Base-by-base conservation (phyloP, 2,888 invertebrate genomes). In the Sinotaia quadrata region DNA sequence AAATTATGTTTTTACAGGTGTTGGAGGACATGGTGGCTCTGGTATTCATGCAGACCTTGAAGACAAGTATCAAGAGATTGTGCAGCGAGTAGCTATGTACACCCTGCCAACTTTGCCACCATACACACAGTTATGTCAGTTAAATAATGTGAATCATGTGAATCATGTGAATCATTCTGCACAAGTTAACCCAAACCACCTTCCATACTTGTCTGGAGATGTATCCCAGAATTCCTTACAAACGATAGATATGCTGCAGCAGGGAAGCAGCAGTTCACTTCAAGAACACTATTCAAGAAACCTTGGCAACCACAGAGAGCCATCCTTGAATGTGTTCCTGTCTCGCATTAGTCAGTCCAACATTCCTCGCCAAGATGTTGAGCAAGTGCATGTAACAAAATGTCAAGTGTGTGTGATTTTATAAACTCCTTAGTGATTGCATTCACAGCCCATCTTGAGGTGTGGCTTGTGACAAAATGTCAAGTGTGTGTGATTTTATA, bases 11-110 rank as follows among this genome's bases (percentile, higher is more conserved):
- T 29, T 72, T 74, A 18, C 72, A 86, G 87, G 87, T 63, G 81
- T 87, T 24, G 88, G 88, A 36, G 88, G 88, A n/a, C 88, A 88
- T 73, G 88, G 88, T 21, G 87, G 88, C 2, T 81, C 83, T 33
- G 88, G 88, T 41, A 80, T 86, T 31, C 84, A 86, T 72, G 86
- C 86, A 18, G 88, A 88, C 74, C 76, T 84, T 24, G 80, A 83
- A 63, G 85, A 85, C 73, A 84, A 85, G 69, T 86, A 86, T 74
- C 79, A 77, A 34, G 87, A 87, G 71, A 83, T 88, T 24, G 73
- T 86, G 18, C 84, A 86, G 67, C 78, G 84, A 57, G 79, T 86
- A 21, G 77, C 83, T 34, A 73, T 78, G 49, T 78, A 82, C 71
- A 80, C 83, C 29, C 72, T 69, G 24, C 86, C 87, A 7, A 78